phyloP scores from a whole-genome alignment of 2,113 vertebrate species.

The Myrmecophaga tridactyla region DNA sequence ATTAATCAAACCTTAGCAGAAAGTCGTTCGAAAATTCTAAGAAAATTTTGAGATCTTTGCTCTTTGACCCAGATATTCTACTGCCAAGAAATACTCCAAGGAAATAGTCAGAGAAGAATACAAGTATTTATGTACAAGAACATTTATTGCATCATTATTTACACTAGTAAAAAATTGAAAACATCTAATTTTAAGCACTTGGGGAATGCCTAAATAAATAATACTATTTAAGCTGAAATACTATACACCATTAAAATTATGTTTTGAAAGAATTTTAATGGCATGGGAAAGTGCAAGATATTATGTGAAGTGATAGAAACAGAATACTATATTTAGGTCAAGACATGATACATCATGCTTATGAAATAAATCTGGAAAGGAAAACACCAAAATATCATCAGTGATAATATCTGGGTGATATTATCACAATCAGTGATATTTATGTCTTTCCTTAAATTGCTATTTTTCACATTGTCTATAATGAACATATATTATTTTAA shows the following conservation, averaged over 20 bases:
- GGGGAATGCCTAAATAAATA: neutral
- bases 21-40: neutral
- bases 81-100: neutral
- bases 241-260: neutral
- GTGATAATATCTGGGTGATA: neutral
- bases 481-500: neutral
- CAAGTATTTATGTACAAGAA: neutral
- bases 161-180: neutral
- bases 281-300: neutral
- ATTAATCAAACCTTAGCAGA: neutral
- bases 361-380: neutral
- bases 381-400: neutral
- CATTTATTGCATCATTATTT: neutral
- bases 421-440: neutral
- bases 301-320: neutral
- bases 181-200: neutral
- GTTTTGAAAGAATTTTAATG: neutral
- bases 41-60: neutral
- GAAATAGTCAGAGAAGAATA: neutral
- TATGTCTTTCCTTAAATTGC: conserved; percentile 9
- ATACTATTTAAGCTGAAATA: neutral
- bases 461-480: neutral
- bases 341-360: neutral
- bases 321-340: neutral
- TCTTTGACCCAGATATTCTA: neutral